phyloP scores from a whole-genome alignment of 2,797 vertebrate genomes.

The Sarcoramphus papa region DNA sequence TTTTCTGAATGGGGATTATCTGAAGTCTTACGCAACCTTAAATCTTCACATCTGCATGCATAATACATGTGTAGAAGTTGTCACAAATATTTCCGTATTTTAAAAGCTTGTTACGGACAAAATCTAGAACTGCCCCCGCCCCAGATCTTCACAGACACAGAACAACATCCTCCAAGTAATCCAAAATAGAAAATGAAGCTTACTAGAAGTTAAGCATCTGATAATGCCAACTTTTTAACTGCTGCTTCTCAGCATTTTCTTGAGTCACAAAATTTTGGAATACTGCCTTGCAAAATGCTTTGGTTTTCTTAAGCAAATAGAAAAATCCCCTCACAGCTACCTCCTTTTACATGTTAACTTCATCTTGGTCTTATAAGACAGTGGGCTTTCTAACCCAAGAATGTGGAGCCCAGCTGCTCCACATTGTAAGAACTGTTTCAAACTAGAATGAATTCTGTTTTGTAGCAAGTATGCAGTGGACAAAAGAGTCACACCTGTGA shows the following conservation, averaged over 20 bases:
- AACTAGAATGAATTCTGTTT: not conserved
- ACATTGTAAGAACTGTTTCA: not conserved
- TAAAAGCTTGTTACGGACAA: not conserved
- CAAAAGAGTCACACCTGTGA: not conserved
- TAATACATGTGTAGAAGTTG: not conserved
- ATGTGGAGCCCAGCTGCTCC: not conserved
- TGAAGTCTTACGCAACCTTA: not conserved
- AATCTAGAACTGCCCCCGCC: not conserved
- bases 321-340: not conserved
- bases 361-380: not conserved
- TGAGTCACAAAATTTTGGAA: not conserved
- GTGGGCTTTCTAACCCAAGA: not conserved
- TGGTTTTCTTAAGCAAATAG: not conserved
- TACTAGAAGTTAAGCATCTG: not conserved
- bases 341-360: not conserved
- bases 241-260: not conserved
- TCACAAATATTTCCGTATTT: not conserved
- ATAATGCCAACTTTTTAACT: not conserved
- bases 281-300: not conserved
- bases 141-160: not conserved
- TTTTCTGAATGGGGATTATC: not conserved
- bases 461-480: not conserved
- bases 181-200: not conserved
- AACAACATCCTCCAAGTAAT: not conserved
- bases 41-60: not conserved